phyloP scores from a whole-genome alignment of 2,888 invertebrate genomes.

The Nipponacmea schrenckii region DNA sequence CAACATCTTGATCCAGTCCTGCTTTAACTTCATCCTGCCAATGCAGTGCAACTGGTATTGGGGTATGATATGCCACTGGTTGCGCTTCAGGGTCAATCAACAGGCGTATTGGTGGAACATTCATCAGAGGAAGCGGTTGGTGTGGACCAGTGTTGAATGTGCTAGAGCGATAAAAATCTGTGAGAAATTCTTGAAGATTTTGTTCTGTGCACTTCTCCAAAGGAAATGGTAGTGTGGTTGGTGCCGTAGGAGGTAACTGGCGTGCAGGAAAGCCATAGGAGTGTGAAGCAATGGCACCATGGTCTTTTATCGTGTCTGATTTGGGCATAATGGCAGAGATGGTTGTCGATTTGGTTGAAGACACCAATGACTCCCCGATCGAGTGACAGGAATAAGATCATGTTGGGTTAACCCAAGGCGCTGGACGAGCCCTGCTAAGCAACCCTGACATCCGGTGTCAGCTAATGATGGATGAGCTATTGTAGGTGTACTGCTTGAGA shows the following conservation, averaged over 20 bases:
- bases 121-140: slow-evolving; percentile 41
- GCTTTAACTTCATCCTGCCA: slow-evolving; percentile 47
- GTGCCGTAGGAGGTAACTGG: slow-evolving; percentile 34
- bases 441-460: slow-evolving; percentile 43
- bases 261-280: slow-evolving; percentile 23
- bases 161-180: slow-evolving; percentile 42
- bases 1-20: slow-evolving; percentile 43
- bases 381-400: slow-evolving; percentile 44
- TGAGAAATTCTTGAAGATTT: slow-evolving; percentile 34
- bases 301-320: slow-evolving; percentile 23
- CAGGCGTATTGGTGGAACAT: slow-evolving; percentile 37
- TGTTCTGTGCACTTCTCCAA: slow-evolving; percentile 31
- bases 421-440: slow-evolving; percentile 39
- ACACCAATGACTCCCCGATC: no score
- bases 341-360: no score
- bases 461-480: no score
- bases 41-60: slow-evolving; percentile 49
- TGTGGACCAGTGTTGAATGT: slow-evolving; percentile 50
- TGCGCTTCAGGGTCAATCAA: slow-evolving; percentile 41
- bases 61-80: slow-evolving; percentile 45
- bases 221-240: slow-evolving; percentile 35
- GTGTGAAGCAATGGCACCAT: slow-evolving; percentile 27
- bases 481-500: no score
- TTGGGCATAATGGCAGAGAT: slow-evolving; percentile 20
- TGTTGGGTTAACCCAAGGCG: slow-evolving; percentile 28